These are phyloP conservation scores for Rostratula benghalensis DNA, from an alignment of 2,113 vertebrate species.

Conservation along the genomic window DNA sequence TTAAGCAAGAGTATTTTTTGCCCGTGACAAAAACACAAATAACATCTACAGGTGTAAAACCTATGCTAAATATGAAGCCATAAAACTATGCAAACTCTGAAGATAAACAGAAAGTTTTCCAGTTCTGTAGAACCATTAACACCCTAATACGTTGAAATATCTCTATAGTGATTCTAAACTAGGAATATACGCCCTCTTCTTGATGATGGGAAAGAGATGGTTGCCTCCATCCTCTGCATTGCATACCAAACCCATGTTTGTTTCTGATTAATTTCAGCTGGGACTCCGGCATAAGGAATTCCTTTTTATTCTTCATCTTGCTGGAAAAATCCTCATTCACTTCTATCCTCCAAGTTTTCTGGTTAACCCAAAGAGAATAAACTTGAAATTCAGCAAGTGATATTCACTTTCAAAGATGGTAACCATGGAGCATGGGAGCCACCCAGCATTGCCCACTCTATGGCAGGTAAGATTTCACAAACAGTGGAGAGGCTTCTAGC, in stretches of 20 bases:
- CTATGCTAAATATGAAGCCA: background rate
- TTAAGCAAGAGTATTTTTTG: background rate
- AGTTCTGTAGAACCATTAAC: background rate
- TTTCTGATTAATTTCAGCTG: constrained; percentile 31
- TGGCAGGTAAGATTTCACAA: background rate
- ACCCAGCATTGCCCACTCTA: background rate
- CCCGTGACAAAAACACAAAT: background rate
- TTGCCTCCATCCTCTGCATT: constrained; percentile 39
- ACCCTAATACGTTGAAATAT: background rate
- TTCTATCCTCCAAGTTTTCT: constrained; percentile 24
- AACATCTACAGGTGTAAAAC: background rate
- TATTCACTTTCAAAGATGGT: background rate
- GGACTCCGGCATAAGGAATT: background rate
- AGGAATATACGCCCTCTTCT: background rate
- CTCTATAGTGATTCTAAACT: background rate
- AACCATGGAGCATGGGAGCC: background rate
- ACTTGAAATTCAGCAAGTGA: constrained; percentile 34
- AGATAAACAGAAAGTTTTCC: background rate
- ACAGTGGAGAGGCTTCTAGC: background rate
- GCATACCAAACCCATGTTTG: constrained; percentile 5
- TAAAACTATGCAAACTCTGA: background rate
- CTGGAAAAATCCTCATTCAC: constrained; percentile 11
- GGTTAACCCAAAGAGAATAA: constrained; percentile 22
- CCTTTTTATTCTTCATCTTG: background rate
- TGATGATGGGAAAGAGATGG: background rate